Percentiles rank a stretch among this genome's conserved stretches.
These are phyloP conservation scores for Oegoconia quadripuncta DNA, from an alignment of 2,888 invertebrate species.

Conservation along the genomic window DNA sequence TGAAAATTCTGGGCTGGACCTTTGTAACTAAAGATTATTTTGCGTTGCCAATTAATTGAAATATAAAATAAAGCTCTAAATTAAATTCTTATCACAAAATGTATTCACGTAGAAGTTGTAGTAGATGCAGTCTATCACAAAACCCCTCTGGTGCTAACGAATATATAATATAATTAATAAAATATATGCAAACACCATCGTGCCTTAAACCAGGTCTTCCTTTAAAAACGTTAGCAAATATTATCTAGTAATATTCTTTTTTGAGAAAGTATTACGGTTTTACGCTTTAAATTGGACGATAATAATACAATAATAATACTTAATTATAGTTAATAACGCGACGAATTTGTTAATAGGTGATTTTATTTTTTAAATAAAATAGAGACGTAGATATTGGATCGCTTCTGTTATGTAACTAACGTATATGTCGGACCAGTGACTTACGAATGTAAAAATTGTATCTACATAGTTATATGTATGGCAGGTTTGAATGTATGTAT, in stretches of 20 bases:
- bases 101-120: no score
- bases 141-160: constrained; percentile 46
- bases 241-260: constrained; percentile 32
- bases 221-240: constrained; percentile 32
- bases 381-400: constrained; percentile 26
- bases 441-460: constrained; percentile 29
- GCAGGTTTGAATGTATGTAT: constrained; percentile 6
- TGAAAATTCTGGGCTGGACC: no score
- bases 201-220: constrained; percentile 67
- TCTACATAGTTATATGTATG: constrained; percentile 18
- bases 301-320: constrained; percentile 28
- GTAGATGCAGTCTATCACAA: no score
- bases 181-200: constrained; percentile 19
- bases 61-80: no score
- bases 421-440: constrained; percentile 38
- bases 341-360: constrained; percentile 44
- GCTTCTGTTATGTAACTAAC: constrained; percentile 45
- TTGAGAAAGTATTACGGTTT: constrained; percentile 70
- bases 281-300: constrained; percentile 67
- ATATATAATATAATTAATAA: constrained; percentile 28
- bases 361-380: constrained; percentile 23
- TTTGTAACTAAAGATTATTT: no score
- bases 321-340: constrained; percentile 25
- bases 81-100: no score
- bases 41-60: no score